These are phyloP conservation scores for Drosophila ironensis DNA, from an alignment of 1,140 invertebrate species.

Conservation along the genomic window DNA sequence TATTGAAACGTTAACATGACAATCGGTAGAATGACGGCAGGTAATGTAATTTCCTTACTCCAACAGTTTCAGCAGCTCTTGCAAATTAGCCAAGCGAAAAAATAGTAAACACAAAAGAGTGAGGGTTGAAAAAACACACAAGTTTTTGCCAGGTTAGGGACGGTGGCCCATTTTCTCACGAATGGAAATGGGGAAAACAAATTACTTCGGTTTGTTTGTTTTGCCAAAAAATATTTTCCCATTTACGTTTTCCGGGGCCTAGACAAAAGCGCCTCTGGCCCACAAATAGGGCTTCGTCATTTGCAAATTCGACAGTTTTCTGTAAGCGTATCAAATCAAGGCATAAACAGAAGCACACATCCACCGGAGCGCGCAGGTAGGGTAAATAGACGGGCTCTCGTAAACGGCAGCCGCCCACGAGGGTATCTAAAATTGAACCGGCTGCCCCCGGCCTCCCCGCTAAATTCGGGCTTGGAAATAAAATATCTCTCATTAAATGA, in stretches of 20 bases:
- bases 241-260: conserved; percentile 2
- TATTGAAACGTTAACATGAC: conserved; percentile 12
- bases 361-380: conserved; percentile 5
- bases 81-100: conserved; percentile 14
- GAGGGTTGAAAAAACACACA: not conserved
- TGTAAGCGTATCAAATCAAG: conserved; percentile 48
- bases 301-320: conserved; percentile 70
- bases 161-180: conserved; percentile 20
- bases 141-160: not conserved
- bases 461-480: conserved; percentile 41
- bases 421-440: conserved; percentile 34
- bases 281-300: conserved; percentile 43
- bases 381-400: no score
- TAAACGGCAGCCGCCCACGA: conserved; percentile 10
- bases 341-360: conserved; percentile 35
- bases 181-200: conserved; percentile 30
- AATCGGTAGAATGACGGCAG: conserved; percentile 22
- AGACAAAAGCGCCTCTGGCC: conserved; percentile 39
- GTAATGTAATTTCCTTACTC: conserved; percentile 30
- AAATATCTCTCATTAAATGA: conserved; percentile 67
- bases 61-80: conserved; percentile 26
- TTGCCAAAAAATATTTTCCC: conserved; percentile 39
- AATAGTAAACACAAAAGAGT: not conserved
- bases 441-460: not conserved
- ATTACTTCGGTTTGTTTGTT: conserved; percentile 50